phyloP scores from a whole-genome alignment of 2,113 vertebrate genomes.

The Etheostoma spectabile region DNA sequence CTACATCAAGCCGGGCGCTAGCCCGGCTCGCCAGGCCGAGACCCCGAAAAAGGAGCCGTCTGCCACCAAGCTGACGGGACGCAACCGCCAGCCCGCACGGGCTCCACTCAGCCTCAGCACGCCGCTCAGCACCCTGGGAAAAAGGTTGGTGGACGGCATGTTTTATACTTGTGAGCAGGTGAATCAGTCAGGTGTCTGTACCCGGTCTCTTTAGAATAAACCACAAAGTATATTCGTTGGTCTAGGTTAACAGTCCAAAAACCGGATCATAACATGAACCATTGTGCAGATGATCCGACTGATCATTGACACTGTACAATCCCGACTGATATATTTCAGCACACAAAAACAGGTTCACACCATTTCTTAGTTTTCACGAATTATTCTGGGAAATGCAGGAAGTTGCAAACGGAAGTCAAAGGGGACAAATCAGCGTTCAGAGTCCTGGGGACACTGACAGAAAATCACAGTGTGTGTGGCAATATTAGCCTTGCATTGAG shows the following conservation, averaged over 20 bases:
- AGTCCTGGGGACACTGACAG: too few relatives aligned
- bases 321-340: too few relatives aligned
- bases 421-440: neutral
- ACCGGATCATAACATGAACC: neutral
- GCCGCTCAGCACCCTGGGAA: slow-evolving; percentile 86
- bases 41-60: slow-evolving; percentile 47
- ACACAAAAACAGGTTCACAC: too few relatives aligned
- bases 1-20: slow-evolving; percentile 83
- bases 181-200: neutral
- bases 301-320: too few relatives aligned
- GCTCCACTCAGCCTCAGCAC: slow-evolving; percentile 74
- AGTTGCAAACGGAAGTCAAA: neutral
- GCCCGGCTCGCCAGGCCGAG: slow-evolving; percentile 73
- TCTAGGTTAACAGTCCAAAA: neutral
- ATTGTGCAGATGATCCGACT: too few relatives aligned
- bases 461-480: neutral
- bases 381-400: neutral
- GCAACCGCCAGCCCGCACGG: slow-evolving; percentile 72
- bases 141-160: slow-evolving; percentile 85
- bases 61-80: slow-evolving; percentile 72
- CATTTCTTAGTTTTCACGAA: neutral
- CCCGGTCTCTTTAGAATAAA: neutral
- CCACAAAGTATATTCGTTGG: neutral
- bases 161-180: neutral
- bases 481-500: neutral